phyloP scores from a whole-genome alignment of 2,797 vertebrate species.

The Cheirogaleus major region DNA sequence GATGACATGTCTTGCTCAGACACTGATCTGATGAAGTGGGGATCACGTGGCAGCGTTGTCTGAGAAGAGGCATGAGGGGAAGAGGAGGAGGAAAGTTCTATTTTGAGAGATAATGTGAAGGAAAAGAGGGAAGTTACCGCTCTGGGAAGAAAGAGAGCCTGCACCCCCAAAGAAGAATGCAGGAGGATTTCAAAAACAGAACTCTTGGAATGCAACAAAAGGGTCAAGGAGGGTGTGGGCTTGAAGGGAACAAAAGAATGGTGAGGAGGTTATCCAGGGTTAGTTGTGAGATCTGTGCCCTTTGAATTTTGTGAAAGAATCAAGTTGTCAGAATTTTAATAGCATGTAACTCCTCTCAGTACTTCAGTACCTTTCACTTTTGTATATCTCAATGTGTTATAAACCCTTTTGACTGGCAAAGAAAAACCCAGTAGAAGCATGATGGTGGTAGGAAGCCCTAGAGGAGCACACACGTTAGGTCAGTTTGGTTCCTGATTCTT shows the following conservation, averaged over 20 bases:
- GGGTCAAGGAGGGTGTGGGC: neutral
- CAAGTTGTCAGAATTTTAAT: neutral
- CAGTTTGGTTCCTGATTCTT: neutral
- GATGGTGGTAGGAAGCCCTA: neutral
- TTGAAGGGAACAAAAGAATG: neutral
- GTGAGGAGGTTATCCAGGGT: neutral
- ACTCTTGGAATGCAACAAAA: neutral
- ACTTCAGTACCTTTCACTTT: neutral
- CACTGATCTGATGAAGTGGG: neutral
- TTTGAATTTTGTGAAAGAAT: neutral
- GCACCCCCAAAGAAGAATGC: neutral
- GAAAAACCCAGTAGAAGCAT: neutral
- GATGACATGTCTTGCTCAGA: neutral
- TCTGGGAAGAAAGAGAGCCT: neutral
- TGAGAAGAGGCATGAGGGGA: neutral
- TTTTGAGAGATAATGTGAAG: slow-evolving; percentile 33
- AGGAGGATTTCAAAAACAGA: slow-evolving; percentile 23
- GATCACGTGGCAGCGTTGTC: neutral
- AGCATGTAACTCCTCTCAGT: neutral
- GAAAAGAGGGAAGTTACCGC: neutral
- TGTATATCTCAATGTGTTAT: neutral
- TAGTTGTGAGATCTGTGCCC: neutral
- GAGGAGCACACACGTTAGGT: neutral
- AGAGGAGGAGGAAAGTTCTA: neutral
- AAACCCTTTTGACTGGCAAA: neutral